Conservation (phyloP, 2,113 vertebrate genomes). For the Indri indri region DNA sequence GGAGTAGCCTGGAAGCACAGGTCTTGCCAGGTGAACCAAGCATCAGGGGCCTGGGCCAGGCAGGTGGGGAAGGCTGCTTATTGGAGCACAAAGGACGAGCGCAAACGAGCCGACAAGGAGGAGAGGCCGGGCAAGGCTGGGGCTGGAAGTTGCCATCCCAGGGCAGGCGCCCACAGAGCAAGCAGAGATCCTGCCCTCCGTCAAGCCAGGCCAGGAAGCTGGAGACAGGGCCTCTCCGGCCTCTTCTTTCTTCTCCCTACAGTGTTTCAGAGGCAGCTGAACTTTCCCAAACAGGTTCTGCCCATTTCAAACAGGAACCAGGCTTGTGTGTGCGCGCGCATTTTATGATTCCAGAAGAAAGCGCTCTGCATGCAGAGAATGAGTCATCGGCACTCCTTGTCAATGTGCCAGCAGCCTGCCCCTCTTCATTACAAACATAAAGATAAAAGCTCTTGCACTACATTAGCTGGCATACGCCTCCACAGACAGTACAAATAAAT, state of each 20-base stretch:
- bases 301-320: conserved; percentile 70
- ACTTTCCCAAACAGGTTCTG: conserved; percentile 69
- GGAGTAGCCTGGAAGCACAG: neutral
- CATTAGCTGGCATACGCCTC: conserved; percentile 87
- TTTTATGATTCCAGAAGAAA: conserved; percentile 83
- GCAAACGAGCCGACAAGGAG: neutral
- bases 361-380: conserved; percentile 79
- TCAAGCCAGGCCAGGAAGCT: neutral
- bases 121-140: neutral
- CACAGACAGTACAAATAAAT: conserved; percentile 87
- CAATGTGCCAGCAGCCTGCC: conserved; percentile 83
- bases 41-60: neutral
- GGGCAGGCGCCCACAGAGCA: neutral
- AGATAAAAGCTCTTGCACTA: conserved; percentile 87
- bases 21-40: neutral
- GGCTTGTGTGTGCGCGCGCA: conserved; percentile 38
- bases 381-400: conserved; percentile 85
- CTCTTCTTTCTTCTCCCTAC: conserved; percentile 38
- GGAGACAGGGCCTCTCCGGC: neutral
- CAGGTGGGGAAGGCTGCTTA: neutral
- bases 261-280: conserved; percentile 52
- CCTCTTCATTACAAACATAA: conserved; percentile 87
- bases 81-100: neutral
- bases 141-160: neutral
- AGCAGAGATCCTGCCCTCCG: neutral